Conservation (phyloP, 1,140 invertebrate genomes). For the Drosophila elegans region DNA sequence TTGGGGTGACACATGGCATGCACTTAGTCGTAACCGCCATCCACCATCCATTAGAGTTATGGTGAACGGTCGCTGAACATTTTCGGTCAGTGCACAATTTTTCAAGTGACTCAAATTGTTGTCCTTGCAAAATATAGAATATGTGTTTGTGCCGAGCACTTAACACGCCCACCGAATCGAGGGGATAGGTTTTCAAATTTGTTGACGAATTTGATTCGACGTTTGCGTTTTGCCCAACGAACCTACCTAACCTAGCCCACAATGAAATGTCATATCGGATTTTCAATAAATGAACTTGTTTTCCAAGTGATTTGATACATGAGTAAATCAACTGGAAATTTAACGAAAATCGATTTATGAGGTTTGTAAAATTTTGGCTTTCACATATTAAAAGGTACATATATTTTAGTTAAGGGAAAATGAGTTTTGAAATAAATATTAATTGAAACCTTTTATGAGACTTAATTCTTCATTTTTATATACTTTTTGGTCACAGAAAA, state of each 20-base stretch:
- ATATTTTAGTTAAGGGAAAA: not conserved
- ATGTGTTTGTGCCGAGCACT: conserved; percentile 33
- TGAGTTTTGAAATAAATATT: too few species aligned
- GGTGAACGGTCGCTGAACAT: conserved; percentile 23
- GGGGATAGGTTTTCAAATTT: conserved; percentile 29
- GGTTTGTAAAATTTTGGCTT: not conserved
- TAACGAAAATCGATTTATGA: not conserved
- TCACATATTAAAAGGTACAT: not conserved
- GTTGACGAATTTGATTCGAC: conserved; percentile 62
- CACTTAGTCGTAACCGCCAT: conserved; percentile 21
- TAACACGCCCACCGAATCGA: conserved; percentile 47
- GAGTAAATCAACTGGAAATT: conserved; percentile 29
- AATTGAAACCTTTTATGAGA: too few species aligned
- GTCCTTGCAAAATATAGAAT: conserved; percentile 12
- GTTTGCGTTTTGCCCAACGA: conserved; percentile 23
- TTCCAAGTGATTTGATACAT: conserved; percentile 36
- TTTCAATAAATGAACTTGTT: conserved; percentile 38
- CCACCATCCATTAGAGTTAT: conserved; percentile 9
- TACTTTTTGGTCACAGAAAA: too few species aligned
- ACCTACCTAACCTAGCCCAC: not conserved
- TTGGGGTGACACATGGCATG: conserved; percentile 19
- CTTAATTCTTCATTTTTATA: too few species aligned
- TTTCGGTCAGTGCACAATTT: conserved; percentile 74
- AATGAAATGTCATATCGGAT: conserved; percentile 35
- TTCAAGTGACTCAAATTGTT: conserved; percentile 45